Evolutionary conservation across 2,888 invertebrate genomes (phyloP), one percentile per base, ranked within the genome.

Genomic region (Malthinus seriepunctatus): DNA sequence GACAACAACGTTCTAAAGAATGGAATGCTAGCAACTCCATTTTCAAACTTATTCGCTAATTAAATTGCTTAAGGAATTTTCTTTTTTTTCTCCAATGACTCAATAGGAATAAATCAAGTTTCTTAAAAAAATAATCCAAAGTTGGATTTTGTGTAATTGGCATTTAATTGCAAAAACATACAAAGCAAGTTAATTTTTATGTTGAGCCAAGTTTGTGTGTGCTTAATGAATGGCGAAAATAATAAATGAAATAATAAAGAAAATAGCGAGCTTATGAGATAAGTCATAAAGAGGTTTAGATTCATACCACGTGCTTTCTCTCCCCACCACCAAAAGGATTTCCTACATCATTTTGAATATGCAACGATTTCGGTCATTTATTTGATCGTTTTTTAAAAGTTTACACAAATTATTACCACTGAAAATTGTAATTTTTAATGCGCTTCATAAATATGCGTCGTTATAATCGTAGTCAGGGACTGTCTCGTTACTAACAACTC

Each of bases 221-320:
- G 23, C 2, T 23, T 23, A 23, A 23, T 23, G 23, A 23, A 23
- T 5, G 23, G 23, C 23, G 35, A 12, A 39, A 39, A 47, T 32
- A 32, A 33, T 47, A 49, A n/a, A 49, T 15, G 8, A 49, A 49
- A 33, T 14, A 34, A 23, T 14, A 33, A 33, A 49, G 35, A 31
- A 49, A 49, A 23, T 14, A 10, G 34, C 38, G 32, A 55, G 34
- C 33, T 32, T 34, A 37, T 15, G 9, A 38, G 35, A 14, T 49
- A 42, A 33, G 54, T 53, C 48, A 50, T 53, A 53, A 38, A 37
- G 54, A 54, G 45, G 38, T 48, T 46, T 45, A 32, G 53, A 35
- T 33, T 50, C 60, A 56, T 44, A 56, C 60, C 60, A 60, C 60
- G 60, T 60, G 60, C 45, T 55, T 15, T 38, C 44, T 56, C 39